Conservation (phyloP, 2,797 vertebrate species). For the Sebastes iracundus region DNA sequence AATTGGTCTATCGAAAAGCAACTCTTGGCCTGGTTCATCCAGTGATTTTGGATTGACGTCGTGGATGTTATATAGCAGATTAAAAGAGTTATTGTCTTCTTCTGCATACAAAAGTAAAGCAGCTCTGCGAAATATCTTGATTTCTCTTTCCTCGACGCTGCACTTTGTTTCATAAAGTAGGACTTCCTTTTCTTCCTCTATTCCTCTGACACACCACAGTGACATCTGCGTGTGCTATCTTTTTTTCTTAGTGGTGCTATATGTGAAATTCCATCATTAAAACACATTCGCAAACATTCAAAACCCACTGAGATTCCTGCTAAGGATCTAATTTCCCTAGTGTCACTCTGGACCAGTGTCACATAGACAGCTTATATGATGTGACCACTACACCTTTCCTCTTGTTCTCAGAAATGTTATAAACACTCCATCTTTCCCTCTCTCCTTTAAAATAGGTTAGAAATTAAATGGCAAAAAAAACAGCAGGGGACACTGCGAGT, state of each 20-base stretch:
- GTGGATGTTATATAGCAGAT: constrained; percentile 14
- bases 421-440: constrained; percentile 31
- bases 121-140: constrained; percentile 14
- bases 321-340: background rate
- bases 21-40: constrained; percentile 45
- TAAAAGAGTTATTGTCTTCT: constrained; percentile 23
- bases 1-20: constrained; percentile 47
- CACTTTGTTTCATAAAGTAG: background rate
- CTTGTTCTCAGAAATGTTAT: constrained; percentile 33
- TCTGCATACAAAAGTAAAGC: constrained; percentile 6
- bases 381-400: constrained; percentile 27
- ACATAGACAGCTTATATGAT: background rate
- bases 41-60: constrained; percentile 47
- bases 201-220: background rate
- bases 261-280: constrained; percentile 64
- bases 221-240: background rate
- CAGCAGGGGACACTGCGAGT: constrained; percentile 51
- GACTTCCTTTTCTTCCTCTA: background rate
- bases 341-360: constrained; percentile 58
- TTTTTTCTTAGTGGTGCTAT: constrained; percentile 77
- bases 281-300: constrained; percentile 88
- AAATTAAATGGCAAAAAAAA: constrained; percentile 74
- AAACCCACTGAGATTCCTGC: constrained; percentile 44
- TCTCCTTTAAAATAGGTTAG: constrained; percentile 18
- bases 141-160: background rate